A percentile compares a stretch with the other conserved stretches of the same genome.
Conservation (phyloP, 1,140 invertebrate species). For the Ceratosolen fusciceps region DNA sequence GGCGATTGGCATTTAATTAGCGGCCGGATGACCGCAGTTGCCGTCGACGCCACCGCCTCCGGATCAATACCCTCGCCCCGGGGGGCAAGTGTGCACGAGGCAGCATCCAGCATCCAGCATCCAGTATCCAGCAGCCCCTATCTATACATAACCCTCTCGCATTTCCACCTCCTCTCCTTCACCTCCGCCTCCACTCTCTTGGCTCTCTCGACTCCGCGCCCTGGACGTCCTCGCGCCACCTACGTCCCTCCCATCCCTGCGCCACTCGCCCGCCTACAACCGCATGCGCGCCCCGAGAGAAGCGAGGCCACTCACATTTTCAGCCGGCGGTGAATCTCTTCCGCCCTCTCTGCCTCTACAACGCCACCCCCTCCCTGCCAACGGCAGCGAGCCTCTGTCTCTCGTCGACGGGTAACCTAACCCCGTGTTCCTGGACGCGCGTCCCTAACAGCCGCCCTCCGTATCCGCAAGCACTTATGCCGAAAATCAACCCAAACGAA, state of each 20-base stretch:
- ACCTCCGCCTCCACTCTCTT: constrained; percentile 52
- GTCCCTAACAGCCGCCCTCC: constrained; percentile 59
- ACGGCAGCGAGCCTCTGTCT: constrained; percentile 40
- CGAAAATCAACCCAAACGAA: constrained; percentile 62
- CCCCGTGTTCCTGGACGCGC: constrained; percentile 56
- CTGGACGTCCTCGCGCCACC: constrained; percentile 52
- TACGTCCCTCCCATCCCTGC: constrained; percentile 32
- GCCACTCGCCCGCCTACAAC: constrained; percentile 46
- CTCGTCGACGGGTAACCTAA: constrained; percentile 56
- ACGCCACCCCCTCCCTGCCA: constrained; percentile 33
- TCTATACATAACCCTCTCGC: constrained; percentile 51
- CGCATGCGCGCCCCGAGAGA: constrained; percentile 19
- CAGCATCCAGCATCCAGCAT: no score
- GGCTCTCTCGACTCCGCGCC: constrained; percentile 49
- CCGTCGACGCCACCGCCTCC: constrained; percentile 67
- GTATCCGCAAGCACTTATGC: constrained; percentile 66
- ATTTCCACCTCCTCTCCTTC: constrained; percentile 56
- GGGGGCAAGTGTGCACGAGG: constrained; percentile 69
- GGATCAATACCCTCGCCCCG: constrained; percentile 66
- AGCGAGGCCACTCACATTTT: constrained; percentile 20
- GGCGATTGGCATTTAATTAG: constrained; percentile 73
- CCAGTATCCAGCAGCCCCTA: no score
- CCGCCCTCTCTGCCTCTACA: neutral
- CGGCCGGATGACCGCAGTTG: constrained; percentile 66
- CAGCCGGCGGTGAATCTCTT: constrained; percentile 49